phyloP scores from a whole-genome alignment of 1,140 invertebrate genomes.

The Thaumatotibia leucotreta region DNA sequence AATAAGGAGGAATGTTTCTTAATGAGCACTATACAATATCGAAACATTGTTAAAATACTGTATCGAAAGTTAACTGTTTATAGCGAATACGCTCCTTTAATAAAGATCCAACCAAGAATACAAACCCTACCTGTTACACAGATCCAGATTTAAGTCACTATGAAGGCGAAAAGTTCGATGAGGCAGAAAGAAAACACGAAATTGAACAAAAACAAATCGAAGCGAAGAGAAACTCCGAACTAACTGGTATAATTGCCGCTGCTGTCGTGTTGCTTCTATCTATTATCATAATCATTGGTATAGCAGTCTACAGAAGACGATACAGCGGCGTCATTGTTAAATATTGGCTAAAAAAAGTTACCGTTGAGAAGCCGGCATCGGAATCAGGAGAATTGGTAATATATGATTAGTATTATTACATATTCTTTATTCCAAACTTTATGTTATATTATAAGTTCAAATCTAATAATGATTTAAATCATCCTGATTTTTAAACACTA shows the following conservation, averaged over 20 bases:
- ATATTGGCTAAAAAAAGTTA: slow-evolving; percentile 93
- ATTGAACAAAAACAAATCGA: not conserved
- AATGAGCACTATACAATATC: no score
- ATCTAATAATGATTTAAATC: slow-evolving; percentile 12
- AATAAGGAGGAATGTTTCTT: no score
- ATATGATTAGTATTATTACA: no score
- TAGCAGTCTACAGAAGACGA: not conserved
- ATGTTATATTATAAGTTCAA: no score
- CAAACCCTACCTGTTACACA: not conserved
- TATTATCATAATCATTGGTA: not conserved
- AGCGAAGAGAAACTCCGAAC: not conserved
- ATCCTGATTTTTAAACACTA: no score
- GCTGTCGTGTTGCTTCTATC: not conserved
- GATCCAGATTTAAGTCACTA: not conserved
- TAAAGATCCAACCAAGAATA: no score
- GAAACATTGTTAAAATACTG: no score
- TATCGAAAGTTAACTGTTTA: no score
- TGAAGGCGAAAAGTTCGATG: not conserved
- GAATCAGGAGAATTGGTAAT: slow-evolving; percentile 81
- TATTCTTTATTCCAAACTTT: no score
- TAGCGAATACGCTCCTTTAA: no score
- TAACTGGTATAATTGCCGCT: not conserved
- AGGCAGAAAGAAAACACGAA: not conserved
- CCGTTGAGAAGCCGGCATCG: slow-evolving; percentile 86
- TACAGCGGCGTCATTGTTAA: slow-evolving; percentile 81